Percentiles rank a stretch among this genome's conserved stretches.
Conservation (phyloP, 1,140 invertebrate genomes). For the Spodoptera litura region DNA sequence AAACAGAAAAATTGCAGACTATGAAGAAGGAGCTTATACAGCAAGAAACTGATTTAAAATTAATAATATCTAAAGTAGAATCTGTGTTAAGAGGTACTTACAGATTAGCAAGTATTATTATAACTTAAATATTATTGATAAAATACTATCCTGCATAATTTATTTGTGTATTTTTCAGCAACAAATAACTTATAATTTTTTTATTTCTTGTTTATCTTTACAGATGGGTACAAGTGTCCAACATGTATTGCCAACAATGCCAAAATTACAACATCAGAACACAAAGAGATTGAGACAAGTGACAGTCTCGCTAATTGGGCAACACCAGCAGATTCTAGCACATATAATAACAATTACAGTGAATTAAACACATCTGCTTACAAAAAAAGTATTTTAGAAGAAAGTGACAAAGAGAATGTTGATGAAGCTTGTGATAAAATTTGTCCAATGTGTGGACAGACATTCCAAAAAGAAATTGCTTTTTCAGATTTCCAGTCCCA, state of each 20-base stretch:
- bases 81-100: conserved; percentile 64
- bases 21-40: conserved; percentile 88
- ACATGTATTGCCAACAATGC: conserved; percentile 69
- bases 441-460: conserved; percentile 86
- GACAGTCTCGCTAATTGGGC: conserved; percentile 75
- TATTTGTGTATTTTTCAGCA: neutral
- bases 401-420: conserved; percentile 53
- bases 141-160: neutral
- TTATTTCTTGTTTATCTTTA: conserved; percentile 52
- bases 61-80: conserved; percentile 75
- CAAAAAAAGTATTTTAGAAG: conserved; percentile 55
- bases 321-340: conserved; percentile 71
- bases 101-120: too few species aligned
- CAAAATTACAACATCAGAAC: conserved; percentile 67
- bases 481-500: conserved; percentile 85
- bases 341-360: conserved; percentile 69
- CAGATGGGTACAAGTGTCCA: conserved; percentile 80
- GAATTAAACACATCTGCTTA: conserved; percentile 62
- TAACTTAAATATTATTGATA: neutral
- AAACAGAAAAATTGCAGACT: conserved; percentile 88
- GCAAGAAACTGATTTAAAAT: conserved; percentile 89
- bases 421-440: conserved; percentile 77
- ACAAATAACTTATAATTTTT: conserved; percentile 19
- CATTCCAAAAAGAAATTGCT: conserved; percentile 75
- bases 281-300: conserved; percentile 81